A percentile compares a stretch with the other conserved stretches of the same genome.
Evolutionary conservation across 2,797 vertebrate species (phyloP).

Genomic region (Bryconaethiops microstoma): DNA sequence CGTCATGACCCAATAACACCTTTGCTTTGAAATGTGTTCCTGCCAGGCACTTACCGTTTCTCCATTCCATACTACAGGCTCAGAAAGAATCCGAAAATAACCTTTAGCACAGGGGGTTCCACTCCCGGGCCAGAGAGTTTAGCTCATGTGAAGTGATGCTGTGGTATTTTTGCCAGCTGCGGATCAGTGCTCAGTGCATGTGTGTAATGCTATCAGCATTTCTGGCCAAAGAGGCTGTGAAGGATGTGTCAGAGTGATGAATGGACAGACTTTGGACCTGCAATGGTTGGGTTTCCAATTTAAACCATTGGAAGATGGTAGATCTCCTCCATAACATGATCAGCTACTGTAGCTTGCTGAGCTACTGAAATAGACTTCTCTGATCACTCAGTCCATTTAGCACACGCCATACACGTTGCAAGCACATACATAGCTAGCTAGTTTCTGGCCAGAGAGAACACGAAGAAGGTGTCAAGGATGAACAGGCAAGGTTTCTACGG

Average conservation of each 20-base stretch:
- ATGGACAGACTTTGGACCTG: conserved; percentile 7
- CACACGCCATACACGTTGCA: background rate
- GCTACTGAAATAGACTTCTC: background rate
- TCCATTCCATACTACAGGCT: background rate
- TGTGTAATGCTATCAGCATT: conserved; percentile 16
- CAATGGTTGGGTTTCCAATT: background rate
- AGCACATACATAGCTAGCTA: background rate
- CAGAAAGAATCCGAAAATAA: conserved; percentile 27
- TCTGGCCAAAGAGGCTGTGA: conserved; percentile 14
- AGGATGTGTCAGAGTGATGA: conserved; percentile 35
- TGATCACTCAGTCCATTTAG: background rate
- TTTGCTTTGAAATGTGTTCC: conserved; percentile 5
- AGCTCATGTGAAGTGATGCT: conserved; percentile 23
- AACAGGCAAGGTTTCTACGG: conserved; percentile 2
- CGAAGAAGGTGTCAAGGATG: conserved; percentile 27
- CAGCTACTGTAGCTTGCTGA: background rate
- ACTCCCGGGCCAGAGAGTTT: background rate
- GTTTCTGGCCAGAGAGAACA: conserved; percentile 6
- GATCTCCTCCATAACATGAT: no score
- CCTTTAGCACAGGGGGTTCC: background rate
- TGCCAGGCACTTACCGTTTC: background rate
- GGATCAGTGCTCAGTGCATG: conserved; percentile 14
- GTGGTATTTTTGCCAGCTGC: conserved; percentile 21
- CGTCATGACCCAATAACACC: conserved; percentile 40
- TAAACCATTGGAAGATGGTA: background rate